Evolutionary conservation across 2,113 vertebrate species (phyloP).

Genomic region (Emydocephalus ijimae): DNA sequence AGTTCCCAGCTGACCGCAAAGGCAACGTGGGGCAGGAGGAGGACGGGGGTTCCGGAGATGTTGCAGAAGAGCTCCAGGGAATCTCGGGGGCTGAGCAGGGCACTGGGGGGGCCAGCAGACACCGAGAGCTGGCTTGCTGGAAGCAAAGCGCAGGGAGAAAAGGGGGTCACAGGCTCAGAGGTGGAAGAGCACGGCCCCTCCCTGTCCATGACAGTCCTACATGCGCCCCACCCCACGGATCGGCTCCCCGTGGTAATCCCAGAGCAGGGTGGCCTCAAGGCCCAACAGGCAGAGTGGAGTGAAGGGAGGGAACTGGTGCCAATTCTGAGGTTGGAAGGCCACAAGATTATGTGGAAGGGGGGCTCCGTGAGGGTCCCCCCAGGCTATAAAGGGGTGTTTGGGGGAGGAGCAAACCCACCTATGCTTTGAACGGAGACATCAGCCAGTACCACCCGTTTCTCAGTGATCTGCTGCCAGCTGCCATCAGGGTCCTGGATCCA

Average conservation of each 20-base stretch:
- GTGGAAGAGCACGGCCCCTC: background rate
- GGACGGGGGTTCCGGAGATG: conserved; percentile 25
- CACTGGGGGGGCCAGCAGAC: conserved; percentile 62
- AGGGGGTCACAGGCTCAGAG: background rate
- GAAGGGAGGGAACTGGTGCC: background rate
- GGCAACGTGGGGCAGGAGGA: conserved; percentile 68
- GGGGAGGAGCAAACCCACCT: conserved; percentile 64
- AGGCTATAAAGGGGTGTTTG: background rate
- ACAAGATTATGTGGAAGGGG: background rate
- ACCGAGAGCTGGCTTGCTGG: conserved; percentile 77
- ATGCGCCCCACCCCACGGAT: background rate
- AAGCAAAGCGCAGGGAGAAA: background rate
- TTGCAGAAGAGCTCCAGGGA: conserved; percentile 65
- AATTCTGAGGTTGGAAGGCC: background rate
- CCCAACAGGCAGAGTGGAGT: background rate
- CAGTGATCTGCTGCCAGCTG: conserved; percentile 79
- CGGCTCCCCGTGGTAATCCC: background rate
- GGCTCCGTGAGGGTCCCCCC: background rate
- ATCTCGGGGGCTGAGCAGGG: conserved; percentile 53
- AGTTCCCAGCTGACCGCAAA: conserved; percentile 77
- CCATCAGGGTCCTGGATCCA: conserved; percentile 84
- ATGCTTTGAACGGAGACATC: conserved; percentile 76
- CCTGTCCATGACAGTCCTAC: accelerated
- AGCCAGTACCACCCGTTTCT: conserved; percentile 80
- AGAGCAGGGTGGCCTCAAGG: background rate